Conservation (phyloP, 2,888 invertebrate genomes). For the Campoplex nolae region DNA sequence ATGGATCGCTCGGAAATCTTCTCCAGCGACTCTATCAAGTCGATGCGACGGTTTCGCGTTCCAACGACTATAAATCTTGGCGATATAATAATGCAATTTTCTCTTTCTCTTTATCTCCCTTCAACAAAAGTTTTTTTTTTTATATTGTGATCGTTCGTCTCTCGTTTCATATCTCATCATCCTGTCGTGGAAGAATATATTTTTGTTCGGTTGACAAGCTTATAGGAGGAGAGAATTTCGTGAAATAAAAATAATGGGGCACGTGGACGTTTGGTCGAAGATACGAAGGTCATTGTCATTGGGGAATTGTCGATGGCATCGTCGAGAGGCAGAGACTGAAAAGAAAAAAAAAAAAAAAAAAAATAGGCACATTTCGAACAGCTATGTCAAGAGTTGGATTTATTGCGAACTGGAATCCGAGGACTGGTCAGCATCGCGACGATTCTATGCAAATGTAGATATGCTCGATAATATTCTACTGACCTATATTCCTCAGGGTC, state of each 20-base stretch:
- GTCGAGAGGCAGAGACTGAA: neutral
- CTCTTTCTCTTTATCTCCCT: neutral
- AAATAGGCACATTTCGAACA: constrained; percentile 6
- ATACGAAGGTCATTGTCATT: constrained; percentile 57
- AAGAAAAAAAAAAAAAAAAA: neutral
- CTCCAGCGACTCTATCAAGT: neutral
- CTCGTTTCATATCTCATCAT: neutral
- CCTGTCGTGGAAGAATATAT: neutral
- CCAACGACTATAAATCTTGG: constrained; percentile 23
- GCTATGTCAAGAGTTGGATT: constrained; percentile 44
- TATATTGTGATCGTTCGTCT: neutral
- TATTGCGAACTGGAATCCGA: constrained; percentile 41
- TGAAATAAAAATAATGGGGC: constrained; percentile 11
- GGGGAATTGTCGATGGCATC: constrained; percentile 11
- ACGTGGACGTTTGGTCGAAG: constrained; percentile 23
- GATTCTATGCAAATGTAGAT: constrained; percentile 70
- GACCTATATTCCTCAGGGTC: constrained; percentile 73
- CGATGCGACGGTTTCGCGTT: constrained; percentile 13
- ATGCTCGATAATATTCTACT: constrained; percentile 71
- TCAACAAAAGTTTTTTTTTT: neutral
- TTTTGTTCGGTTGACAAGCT: neutral
- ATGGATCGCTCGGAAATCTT: constrained; percentile 10
- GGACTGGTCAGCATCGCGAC: constrained; percentile 24
- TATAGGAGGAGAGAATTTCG: neutral
- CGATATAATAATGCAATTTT: neutral